A percentile compares a stretch with the other conserved stretches of the same genome.
phyloP scores from a whole-genome alignment of 92 coral and sea anemone genomes.

The Paragorgia papillata region DNA sequence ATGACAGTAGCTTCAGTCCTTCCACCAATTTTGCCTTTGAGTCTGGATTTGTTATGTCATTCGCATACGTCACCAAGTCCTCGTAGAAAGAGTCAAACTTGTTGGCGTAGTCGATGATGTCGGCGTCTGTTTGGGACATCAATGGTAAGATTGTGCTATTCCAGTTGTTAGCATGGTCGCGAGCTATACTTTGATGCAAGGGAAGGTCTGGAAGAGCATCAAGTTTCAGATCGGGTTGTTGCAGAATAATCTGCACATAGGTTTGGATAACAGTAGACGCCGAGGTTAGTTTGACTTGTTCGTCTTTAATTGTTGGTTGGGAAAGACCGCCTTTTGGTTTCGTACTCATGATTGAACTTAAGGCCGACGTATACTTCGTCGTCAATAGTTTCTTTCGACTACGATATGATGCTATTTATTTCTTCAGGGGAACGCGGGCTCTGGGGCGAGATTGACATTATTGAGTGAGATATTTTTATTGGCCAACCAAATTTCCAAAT shows the following conservation, averaged over 20 bases:
- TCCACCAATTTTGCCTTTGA: constrained; percentile 19
- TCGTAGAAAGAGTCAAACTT: constrained; percentile 34
- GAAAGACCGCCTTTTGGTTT: constrained; percentile 12
- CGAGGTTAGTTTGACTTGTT: constrained; percentile 1
- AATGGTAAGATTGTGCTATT: constrained; percentile 19
- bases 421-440: no score
- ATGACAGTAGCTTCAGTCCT: constrained; percentile 12
- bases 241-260: constrained; percentile 20
- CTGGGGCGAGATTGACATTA: no score
- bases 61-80: constrained; percentile 37
- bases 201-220: constrained; percentile 27
- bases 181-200: constrained; percentile 25
- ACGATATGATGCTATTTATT: no score
- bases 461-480: no score
- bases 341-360: constrained; percentile 21
- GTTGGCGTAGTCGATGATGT: constrained; percentile 36
- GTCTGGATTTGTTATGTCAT: not conserved
- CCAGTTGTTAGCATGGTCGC: constrained; percentile 28
- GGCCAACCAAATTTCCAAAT: no score
- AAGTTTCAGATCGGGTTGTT: constrained; percentile 40
- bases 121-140: constrained; percentile 38
- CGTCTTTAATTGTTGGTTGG: not conserved
- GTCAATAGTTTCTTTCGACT: no score
- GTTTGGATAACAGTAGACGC: constrained; percentile 20
- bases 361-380: no score